Conservation (phyloP, 2,113 vertebrate species). For the Capreolus pygargus region DNA sequence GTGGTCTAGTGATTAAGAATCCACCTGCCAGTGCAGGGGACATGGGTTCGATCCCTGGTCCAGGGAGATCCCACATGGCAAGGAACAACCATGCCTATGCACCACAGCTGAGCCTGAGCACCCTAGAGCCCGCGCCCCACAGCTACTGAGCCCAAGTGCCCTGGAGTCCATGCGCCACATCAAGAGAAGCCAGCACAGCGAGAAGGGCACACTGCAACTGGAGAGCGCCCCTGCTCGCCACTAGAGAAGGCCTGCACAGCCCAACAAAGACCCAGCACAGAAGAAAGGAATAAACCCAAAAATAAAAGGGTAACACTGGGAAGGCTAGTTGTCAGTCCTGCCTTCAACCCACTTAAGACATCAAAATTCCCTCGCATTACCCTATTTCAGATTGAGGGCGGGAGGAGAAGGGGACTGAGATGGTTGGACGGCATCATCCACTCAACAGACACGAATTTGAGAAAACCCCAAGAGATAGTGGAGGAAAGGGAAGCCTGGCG, state of each 20-base stretch:
- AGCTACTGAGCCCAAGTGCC: neutral
- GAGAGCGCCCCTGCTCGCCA: rapidly evolving
- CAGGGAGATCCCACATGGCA: neutral
- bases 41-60: neutral
- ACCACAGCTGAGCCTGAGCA: neutral
- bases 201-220: neutral
- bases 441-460: neutral
- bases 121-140: neutral
- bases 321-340: neutral
- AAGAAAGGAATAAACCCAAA: rapidly evolving
- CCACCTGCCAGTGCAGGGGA: neutral
- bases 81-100: neutral
- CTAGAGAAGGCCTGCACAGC: neutral
- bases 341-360: neutral
- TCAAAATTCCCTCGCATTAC: neutral
- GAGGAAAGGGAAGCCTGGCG: neutral
- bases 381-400: neutral
- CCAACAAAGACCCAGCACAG: neutral
- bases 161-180: neutral
- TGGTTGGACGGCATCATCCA: neutral
- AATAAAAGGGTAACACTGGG: neutral
- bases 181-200: neutral
- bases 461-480: neutral
- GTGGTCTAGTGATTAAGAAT: neutral
- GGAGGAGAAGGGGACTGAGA: neutral